Base-by-base conservation (phyloP, 1,140 invertebrate genomes). In the Euborellia annulipes region DNA sequence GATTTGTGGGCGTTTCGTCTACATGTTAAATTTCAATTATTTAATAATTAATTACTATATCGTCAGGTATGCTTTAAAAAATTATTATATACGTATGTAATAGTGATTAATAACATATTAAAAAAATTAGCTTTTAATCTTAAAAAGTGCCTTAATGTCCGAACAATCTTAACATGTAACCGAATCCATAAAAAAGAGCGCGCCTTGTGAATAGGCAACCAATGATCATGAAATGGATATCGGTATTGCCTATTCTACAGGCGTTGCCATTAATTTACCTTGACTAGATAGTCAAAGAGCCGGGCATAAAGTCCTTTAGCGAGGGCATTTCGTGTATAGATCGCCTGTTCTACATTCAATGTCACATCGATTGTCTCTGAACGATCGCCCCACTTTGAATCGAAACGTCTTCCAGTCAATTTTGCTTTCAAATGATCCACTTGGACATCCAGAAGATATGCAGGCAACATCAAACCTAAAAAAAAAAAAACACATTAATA, bases 381-480 rank as follows among this genome's bases (percentile, higher is more conserved):
- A 43, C 78, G 70, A 43, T 65, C 68, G 43, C 80, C 79, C 80
- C 82, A 82, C 67, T 82, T 82, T 41, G 75, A 79, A 53, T 83
- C 78, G 62, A 84, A 77, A 49, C 73, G 65, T 2, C 78, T 64
- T 39, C 75, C 76, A 6, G 69, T 74, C 36, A 83, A 57, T 58
- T 82, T 82, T 38, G 66, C 65, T 30, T 70, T 68, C 41, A 85
- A 60, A 21, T 68, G 58, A 11, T 73, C 70, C 3, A 63, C 49
- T 22, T 76, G 68, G 32, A 85, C 68, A 39, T 73, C 71, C 16
- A 84, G 65, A 19, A 84, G 61, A 52, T 67, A 74, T 1, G 78
- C 68, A 19, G 80, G 79, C 58, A 70, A 81, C 43, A 69, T 69
- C 20, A 82, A 62, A 58, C 65, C 79, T 83, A 57, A 47, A 68